phyloP scores from a whole-genome alignment of 2,888 invertebrate genomes.

The Atethmia centrago region DNA sequence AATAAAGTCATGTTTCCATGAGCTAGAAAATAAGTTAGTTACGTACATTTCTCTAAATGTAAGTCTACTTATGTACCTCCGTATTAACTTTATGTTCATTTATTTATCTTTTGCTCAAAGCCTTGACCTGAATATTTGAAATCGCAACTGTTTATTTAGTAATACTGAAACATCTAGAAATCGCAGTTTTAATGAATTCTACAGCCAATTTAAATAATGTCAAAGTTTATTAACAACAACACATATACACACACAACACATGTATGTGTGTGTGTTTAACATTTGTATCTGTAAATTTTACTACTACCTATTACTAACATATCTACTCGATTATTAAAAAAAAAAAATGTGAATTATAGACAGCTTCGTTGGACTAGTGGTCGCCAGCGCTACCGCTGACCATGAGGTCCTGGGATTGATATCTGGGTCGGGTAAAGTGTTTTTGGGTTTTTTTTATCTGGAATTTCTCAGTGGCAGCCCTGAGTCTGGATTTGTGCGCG shows the following conservation, averaged over 20 bases:
- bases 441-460: too few species aligned
- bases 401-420: too few species aligned
- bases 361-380: too few species aligned
- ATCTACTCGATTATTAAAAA: not conserved
- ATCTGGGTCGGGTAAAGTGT: too few species aligned
- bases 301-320: too few species aligned
- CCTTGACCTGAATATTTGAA: constrained; percentile 35
- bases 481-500: too few species aligned
- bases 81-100: not conserved
- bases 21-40: not conserved
- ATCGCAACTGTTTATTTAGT: constrained; percentile 7
- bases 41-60: constrained; percentile 1
- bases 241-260: too few species aligned
- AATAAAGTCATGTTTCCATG: too few species aligned
- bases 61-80: constrained; percentile 8
- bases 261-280: too few species aligned
- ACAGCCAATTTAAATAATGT: not conserved
- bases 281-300: too few species aligned
- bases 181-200: constrained; percentile 8
- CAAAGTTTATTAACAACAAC: not conserved
- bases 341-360: not conserved
- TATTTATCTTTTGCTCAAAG: constrained; percentile 2
- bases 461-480: too few species aligned
- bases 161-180: constrained; percentile 18
- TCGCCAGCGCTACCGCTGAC: too few species aligned